Evolutionary conservation across 2,797 vertebrate genomes (phyloP), one percentile per base, ranked within the genome.

Genomic region (Podargus strigoides): DNA sequence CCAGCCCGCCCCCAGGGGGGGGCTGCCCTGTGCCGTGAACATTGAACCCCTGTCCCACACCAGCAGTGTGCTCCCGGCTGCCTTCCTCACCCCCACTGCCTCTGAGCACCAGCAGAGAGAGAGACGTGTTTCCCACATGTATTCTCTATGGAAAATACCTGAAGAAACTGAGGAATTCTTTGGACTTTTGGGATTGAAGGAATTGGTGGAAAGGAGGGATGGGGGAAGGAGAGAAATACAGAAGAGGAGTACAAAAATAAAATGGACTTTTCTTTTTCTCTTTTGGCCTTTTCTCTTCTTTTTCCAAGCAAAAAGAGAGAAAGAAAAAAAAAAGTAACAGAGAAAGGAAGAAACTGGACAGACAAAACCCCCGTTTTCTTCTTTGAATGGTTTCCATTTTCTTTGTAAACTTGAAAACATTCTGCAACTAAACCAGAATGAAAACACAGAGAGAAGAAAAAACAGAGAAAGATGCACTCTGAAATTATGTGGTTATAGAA

Each of bases 11-110:
- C n/a, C n/a, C n/a, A n/a, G n/a, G n/a, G 58, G 79, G 70, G 66
- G 73, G 59, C 64, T 82, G 37, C 62, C 13, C 63, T 64, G 56
- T 62, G 64, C 52, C 21, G 1, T 22, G 36, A 68, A 36, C 75
- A 74, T 36, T 50, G 89, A 90, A 78, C 59, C 80, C 68, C 87
- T 91, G 68, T 87, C 83, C 94, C 94, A 93, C 78, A 93, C 63
- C 37, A 5, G 50, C 92, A 95, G 28, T 5, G 47, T 9, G 24
- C 36, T 74, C 47, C 60, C 12, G 16, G 52, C 78, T 87, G 39
- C 49, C 39, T 39, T 74, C 64, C 56, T 91, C 14, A 1, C 5
- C 74, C 56, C 66, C 73, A 59, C 22, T 2, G 1, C 30, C 26
- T 47, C 41, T 26, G 39, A 78, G 69, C 10, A 60, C 14, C 55